These are phyloP conservation scores for Drosophila equinoxialis DNA, from an alignment of 1,140 invertebrate species.

Conservation along the genomic window DNA sequence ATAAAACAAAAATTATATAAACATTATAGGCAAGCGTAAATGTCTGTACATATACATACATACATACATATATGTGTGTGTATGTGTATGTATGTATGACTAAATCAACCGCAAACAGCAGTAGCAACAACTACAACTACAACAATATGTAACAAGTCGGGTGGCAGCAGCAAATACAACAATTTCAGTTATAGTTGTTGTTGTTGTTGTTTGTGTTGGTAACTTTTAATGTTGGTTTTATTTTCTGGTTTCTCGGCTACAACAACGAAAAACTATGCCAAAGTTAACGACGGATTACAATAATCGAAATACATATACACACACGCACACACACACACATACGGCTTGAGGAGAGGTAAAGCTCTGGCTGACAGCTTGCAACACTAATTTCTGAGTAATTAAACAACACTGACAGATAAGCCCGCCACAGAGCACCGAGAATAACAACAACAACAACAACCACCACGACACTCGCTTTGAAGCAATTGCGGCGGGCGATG, in stretches of 20 bases:
- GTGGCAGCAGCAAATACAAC: constrained; percentile 53
- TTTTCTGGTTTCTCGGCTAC: constrained; percentile 66
- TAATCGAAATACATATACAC: constrained; percentile 54
- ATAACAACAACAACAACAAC: no score
- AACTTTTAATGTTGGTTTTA: constrained; percentile 66
- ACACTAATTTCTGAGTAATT: constrained; percentile 52
- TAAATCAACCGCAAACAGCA: constrained; percentile 72
- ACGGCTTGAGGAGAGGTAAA: constrained; percentile 8
- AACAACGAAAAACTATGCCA: constrained; percentile 64
- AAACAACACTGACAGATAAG: constrained; percentile 46
- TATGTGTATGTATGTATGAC: constrained; percentile 48
- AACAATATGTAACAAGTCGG: constrained; percentile 76
- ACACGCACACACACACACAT: background rate
- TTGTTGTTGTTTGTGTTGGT: constrained; percentile 55
- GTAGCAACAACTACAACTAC: constrained; percentile 45
- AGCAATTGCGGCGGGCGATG: constrained; percentile 31
- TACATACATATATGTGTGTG: background rate
- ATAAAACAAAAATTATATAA: constrained; percentile 70
- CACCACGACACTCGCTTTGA: background rate
- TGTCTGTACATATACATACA: background rate
- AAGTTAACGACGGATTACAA: constrained; percentile 75
- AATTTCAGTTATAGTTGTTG: constrained; percentile 35
- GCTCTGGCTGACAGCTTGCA: constrained; percentile 46
- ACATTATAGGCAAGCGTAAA: constrained; percentile 72
- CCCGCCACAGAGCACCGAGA: constrained; percentile 10